Evolutionary conservation across 2,797 vertebrate genomes (phyloP).

Genomic region (Catamblyrhynchus diadema): DNA sequence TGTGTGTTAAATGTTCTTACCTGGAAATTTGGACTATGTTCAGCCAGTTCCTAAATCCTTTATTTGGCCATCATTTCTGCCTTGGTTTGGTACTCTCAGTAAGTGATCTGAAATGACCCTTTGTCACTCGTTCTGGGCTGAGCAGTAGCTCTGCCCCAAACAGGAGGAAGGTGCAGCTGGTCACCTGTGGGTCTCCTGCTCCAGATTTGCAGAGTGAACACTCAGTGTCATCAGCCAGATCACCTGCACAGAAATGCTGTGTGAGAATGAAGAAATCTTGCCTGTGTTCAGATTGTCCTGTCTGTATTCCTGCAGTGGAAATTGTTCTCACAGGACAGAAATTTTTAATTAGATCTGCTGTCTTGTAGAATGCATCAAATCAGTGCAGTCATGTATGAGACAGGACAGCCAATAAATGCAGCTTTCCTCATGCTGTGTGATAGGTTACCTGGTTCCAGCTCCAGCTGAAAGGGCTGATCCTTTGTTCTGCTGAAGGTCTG

Average conservation of each 20-base stretch:
- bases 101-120: neutral
- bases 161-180: fast-evolving
- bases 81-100: neutral
- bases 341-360: neutral
- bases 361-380: neutral
- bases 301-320: neutral
- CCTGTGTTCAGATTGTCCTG: neutral
- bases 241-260: neutral
- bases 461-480: neutral
- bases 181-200: neutral
- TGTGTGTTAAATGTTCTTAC: neutral
- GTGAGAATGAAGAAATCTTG: neutral
- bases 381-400: neutral
- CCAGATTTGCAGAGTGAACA: neutral
- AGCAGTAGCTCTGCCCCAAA: neutral
- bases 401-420: neutral
- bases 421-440: neutral
- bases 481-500: neutral
- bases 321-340: neutral
- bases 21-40: neutral
- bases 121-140: neutral
- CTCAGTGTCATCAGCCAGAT: neutral
- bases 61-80: neutral
- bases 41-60: neutral
- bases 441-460: neutral